Percentiles rank a stretch among this genome's conserved stretches.
Conservation (phyloP, 2,113 vertebrate species). For the Eurypyga helias region DNA sequence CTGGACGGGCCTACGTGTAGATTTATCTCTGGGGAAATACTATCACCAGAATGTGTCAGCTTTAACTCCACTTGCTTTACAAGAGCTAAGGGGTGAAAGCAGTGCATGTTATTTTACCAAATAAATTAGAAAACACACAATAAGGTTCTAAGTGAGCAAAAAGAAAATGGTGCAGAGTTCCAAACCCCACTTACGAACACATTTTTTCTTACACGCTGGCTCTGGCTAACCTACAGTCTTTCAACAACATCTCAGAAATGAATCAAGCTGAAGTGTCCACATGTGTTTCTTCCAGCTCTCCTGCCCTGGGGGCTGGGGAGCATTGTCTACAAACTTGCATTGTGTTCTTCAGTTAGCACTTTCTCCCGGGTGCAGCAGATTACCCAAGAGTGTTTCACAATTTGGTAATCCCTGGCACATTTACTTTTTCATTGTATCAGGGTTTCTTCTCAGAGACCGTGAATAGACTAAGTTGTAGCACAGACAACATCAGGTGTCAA, state of each 20-base stretch:
- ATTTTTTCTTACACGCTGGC: background rate
- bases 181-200: background rate
- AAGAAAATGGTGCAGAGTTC: background rate
- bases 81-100: background rate
- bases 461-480: background rate
- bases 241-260: background rate
- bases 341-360: background rate
- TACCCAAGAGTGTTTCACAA: background rate
- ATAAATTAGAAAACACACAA: background rate
- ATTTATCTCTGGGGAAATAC: background rate
- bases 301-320: background rate
- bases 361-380: background rate
- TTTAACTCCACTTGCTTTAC: background rate
- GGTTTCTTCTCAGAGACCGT: accelerated
- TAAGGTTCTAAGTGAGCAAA: background rate
- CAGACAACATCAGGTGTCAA: background rate
- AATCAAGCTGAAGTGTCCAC: background rate
- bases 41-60: background rate
- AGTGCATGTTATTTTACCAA: background rate
- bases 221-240: background rate
- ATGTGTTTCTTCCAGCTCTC: accelerated
- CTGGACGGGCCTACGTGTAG: background rate
- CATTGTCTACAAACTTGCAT: background rate
- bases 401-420: background rate
- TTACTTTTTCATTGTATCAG: background rate